Evolutionary conservation across 2,888 invertebrate species (phyloP), one percentile per base, ranked within the genome.

Genomic region (Ashinkailepas kermadecensis): DNA sequence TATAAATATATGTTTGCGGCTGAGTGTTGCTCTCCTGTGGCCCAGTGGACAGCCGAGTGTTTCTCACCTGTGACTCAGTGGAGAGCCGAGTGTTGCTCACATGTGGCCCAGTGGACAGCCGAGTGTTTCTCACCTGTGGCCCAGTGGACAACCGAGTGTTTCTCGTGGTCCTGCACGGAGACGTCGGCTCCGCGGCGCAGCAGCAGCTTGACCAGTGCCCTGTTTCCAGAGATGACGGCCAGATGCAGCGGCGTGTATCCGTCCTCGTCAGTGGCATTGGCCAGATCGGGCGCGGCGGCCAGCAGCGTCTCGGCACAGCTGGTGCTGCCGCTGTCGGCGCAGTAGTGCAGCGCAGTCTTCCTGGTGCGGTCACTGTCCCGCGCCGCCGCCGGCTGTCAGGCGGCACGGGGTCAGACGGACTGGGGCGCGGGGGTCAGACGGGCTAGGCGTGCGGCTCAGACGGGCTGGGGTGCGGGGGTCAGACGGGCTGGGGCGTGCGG

Each of bases 101-200:
- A 70, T 67, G 67, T 81, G 67, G n/a, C 81, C 70, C 81, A 67
- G 67, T 56, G 57, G 15, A 15, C 58, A 4, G 39, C 39, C 39
- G 39, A 39, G 39, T 39, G 39, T 39, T 39, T 39, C 89, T 89
- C 87, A 97, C 97, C 98, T 84, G 97, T 96, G 25, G 99, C 97
- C 99, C 99, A 99, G 88, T 99, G 99, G 15, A 98, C 93, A 79
- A 95, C 94, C 4, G 97, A 95, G 87, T 99, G 99, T 83, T 94
- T 93, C 87, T 99, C 98, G 86, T 94, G 92, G 88, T 99, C 99
- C 84, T 94, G 91, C 79, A 95, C 93, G 87, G 94, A 93, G 84
- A 97, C 92, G 86, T 97, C 94, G 13, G 97, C 97, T 70, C 95
- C 94, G 85, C 94, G 93, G 74, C 95, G 93, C 81, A 97, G 89